A percentile compares a stretch with the other conserved stretches of the same genome.
phyloP scores from a whole-genome alignment of 2,888 invertebrate species.

The Aphodius granarius region DNA sequence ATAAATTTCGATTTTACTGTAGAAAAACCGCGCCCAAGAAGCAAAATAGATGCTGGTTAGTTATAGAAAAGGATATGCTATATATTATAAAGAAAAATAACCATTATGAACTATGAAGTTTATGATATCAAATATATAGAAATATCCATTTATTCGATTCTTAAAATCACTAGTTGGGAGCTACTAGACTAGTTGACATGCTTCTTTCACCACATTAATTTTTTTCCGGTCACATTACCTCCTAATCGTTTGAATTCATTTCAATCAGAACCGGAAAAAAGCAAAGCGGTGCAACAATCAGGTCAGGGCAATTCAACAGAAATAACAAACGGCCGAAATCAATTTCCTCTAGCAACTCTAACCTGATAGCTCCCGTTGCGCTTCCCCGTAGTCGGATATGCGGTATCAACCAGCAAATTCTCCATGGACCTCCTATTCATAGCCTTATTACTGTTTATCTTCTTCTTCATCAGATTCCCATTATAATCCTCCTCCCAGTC shows the following conservation, averaged over 20 bases:
- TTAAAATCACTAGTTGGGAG: too few relatives aligned
- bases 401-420: slow-evolving; percentile 63
- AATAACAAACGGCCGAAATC: neutral
- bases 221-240: too few relatives aligned
- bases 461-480: slow-evolving; percentile 61
- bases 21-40: too few relatives aligned
- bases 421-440: slow-evolving; percentile 71
- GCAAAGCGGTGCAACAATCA: neutral
- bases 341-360: slow-evolving; percentile 38
- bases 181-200: too few relatives aligned
- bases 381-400: slow-evolving; percentile 57
- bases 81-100: too few relatives aligned
- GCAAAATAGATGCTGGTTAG: too few relatives aligned
- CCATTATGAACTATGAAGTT: too few relatives aligned
- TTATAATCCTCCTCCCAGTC: slow-evolving; percentile 67
- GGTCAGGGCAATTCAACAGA: neutral
- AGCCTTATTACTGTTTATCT: slow-evolving; percentile 51
- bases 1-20: too few relatives aligned
- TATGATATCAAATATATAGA: too few relatives aligned
- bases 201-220: too few relatives aligned
- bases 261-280: neutral
- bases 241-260: neutral
- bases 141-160: too few relatives aligned
- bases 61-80: too few relatives aligned
- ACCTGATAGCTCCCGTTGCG: slow-evolving; percentile 61